Conservation (phyloP, 2,797 vertebrate genomes). For the Limnodromus scolopaceus region DNA sequence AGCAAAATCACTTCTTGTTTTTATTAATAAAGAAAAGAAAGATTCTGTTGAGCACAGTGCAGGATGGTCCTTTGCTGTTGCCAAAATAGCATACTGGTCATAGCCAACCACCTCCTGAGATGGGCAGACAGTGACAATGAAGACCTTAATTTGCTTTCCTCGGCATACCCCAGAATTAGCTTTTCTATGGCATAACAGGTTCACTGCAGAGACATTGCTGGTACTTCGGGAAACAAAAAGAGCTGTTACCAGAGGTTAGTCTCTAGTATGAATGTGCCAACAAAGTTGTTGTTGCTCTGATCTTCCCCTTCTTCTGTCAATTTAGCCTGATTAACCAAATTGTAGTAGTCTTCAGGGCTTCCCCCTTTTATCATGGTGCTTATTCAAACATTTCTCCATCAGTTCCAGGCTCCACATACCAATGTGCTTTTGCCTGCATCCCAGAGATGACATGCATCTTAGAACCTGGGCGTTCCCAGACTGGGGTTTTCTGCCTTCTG, state of each 20-base stretch:
- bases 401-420: background rate
- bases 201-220: background rate
- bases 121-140: background rate
- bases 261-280: background rate
- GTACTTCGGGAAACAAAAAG: background rate
- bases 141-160: background rate
- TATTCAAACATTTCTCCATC: background rate
- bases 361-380: background rate
- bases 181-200: background rate
- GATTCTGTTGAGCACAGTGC: background rate
- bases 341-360: background rate
- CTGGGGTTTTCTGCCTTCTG: background rate
- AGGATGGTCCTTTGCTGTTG: background rate
- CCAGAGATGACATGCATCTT: background rate
- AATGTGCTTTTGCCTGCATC: background rate
- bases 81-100: background rate
- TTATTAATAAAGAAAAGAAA: background rate
- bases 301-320: background rate
- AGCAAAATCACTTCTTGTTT: constrained; percentile 10
- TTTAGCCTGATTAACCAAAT: background rate
- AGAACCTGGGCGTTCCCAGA: background rate
- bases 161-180: background rate
- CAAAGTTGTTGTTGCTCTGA: background rate
- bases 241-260: background rate
- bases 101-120: background rate